phyloP scores from a whole-genome alignment of 2,888 invertebrate species.

The Embidobia sp. region DNA sequence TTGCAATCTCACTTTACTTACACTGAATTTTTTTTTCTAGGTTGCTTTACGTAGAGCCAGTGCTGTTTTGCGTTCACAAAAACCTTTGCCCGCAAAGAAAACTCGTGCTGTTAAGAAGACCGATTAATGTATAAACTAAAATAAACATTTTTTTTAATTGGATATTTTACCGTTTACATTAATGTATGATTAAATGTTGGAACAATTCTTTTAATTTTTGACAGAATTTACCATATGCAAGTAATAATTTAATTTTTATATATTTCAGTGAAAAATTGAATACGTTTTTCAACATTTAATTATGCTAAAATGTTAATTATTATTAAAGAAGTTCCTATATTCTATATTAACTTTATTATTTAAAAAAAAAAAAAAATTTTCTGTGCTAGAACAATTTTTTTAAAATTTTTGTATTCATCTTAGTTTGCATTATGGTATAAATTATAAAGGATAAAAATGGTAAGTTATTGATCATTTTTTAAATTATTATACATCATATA shows the following conservation, averaged over 20 bases:
- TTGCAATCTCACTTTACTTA: neutral
- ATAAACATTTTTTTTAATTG: constrained; percentile 69
- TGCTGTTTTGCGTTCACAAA: constrained; percentile 95
- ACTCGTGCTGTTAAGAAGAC: constrained; percentile 89
- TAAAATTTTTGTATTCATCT: too few relatives aligned
- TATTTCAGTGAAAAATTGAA: neutral
- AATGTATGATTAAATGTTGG: constrained; percentile 14
- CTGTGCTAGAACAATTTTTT: too few relatives aligned
- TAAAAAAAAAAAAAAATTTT: too few relatives aligned
- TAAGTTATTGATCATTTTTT: too few relatives aligned
- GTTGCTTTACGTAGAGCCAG: constrained; percentile 96
- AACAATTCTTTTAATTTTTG: neutral
- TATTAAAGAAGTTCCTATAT: neutral
- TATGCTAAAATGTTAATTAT: neutral
- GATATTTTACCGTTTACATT: constrained; percentile 8
- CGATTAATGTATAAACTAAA: constrained; percentile 85
- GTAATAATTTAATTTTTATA: neutral
- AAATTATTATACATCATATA: too few relatives aligned
- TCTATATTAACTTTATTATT: neutral
- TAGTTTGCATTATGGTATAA: too few relatives aligned
- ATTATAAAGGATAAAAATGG: too few relatives aligned
- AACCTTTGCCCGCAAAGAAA: constrained; percentile 92
- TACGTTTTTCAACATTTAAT: constrained; percentile 1
- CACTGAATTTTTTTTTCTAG: constrained; percentile 82
- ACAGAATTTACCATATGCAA: neutral